Evolutionary conservation across 2,797 vertebrate species (phyloP), one percentile per base, ranked within the genome.

Genomic region (Neostethus bicornis): DNA sequence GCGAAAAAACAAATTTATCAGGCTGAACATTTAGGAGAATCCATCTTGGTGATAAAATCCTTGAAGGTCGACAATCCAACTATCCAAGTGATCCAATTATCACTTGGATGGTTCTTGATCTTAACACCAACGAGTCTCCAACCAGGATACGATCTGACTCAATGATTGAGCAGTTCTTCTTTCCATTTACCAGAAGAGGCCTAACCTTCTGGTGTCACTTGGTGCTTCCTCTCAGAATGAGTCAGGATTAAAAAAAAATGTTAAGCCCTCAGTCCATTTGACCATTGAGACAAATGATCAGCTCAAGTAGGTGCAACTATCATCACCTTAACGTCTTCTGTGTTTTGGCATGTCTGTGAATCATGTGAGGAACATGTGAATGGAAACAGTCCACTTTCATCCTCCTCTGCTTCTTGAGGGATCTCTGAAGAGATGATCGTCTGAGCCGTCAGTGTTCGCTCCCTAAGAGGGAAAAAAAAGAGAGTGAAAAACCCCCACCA

Each of bases 361-460:
- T 80, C 73, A 55, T 52, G 61, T 50, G 72, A 73, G 50, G 61
- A 56, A 5, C 48, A 64, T 46, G 17, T 56, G 59, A 63, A 46
- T 2, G 65, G 37, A 25, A 28, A 7, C 0, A 51, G 23, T 3
- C 16, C 24, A 0, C 4, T 75, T 54, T 81, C 61, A 55, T 74
- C 29, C 12, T 66, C 31, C 31, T 13, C 12, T 4, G 55, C 84
- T 11, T 75, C 73, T 2, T 70, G 57, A 6, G 85, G 41, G n/a
- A 32, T 44, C 47, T 90, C 88, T 1, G 75, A 32, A 20, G 87
- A 91, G 61, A 92, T 37, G 52, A 89, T 80, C 0, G 87, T 91
- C 72, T 87, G 86, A 7, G 64, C 53, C 0, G 90, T 91, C 42
- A 90, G 57, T 1, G 88, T 80, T 47, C 87, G 75, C 63, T 90